Conservation (phyloP, 2,797 vertebrate species). For the Muscicapa comitata region DNA sequence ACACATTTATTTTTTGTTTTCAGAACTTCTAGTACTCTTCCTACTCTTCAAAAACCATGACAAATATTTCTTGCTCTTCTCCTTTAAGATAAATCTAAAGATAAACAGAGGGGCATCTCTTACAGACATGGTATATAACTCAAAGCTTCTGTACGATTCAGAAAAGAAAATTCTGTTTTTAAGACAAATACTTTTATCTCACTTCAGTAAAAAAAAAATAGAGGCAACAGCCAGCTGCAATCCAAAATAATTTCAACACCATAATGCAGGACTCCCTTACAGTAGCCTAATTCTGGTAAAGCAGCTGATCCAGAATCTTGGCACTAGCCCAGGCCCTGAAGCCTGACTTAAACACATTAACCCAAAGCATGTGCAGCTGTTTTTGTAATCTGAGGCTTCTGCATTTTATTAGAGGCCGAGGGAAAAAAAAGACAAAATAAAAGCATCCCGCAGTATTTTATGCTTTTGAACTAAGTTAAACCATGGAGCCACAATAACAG, state of each 20-base stretch:
- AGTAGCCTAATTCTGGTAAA: not conserved
- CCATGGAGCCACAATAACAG: not conserved
- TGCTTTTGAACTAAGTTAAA: not conserved
- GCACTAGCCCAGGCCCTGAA: not conserved
- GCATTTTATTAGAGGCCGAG: not conserved
- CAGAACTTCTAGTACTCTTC: not conserved
- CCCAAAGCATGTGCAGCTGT: conserved; percentile 42
- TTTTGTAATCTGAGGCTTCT: conserved; percentile 10
- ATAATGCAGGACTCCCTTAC: conserved; percentile 30
- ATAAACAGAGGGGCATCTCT: not conserved
- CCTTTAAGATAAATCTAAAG: not conserved
- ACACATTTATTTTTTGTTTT: not conserved
- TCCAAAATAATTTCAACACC: conserved; percentile 57
- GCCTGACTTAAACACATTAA: not conserved
- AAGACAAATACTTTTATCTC: conserved; percentile 56
- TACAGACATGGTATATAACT: not conserved
- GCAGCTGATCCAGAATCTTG: conserved; percentile 37
- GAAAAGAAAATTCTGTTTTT: conserved; percentile 39
- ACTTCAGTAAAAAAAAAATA: conserved; percentile 36
- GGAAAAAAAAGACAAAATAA: not conserved
- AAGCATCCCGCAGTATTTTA: not conserved
- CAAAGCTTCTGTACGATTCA: not conserved
- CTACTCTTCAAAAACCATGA: not conserved
- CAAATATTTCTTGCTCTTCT: not conserved
- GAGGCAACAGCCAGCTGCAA: conserved; percentile 6